Conservation (phyloP, 2,797 vertebrate genomes). For the Crocodylus rhombifer region DNA sequence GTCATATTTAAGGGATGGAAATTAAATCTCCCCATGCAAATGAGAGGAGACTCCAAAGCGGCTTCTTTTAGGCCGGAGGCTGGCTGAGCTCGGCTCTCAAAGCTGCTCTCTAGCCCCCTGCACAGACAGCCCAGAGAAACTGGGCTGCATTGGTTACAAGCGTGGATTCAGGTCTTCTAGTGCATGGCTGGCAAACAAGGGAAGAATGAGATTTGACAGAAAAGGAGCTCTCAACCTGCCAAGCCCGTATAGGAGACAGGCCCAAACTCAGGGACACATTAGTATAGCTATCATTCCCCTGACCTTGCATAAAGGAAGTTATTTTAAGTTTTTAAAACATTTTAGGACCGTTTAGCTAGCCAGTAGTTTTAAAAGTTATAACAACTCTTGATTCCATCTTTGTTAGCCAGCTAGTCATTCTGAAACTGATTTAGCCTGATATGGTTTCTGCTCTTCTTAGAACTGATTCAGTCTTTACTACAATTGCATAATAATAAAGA, state of each 20-base stretch:
- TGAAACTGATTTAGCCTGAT: neutral
- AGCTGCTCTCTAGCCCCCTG: neutral
- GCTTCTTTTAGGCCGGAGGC: conserved; percentile 73
- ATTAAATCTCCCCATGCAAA: conserved; percentile 96
- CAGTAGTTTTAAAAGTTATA: neutral
- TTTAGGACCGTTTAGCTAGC: neutral
- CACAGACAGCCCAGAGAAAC: neutral
- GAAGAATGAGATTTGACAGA: neutral
- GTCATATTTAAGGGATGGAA: conserved; percentile 98
- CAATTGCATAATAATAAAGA: neutral
- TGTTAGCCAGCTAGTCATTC: neutral
- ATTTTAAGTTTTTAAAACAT: rapidly evolving
- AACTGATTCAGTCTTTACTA: neutral
- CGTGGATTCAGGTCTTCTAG: neutral
- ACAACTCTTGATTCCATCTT: neutral
- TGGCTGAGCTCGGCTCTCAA: conserved; percentile 15
- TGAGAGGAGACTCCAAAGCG: conserved; percentile 82
- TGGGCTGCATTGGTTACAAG: neutral
- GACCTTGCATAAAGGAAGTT: neutral
- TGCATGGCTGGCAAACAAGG: neutral
- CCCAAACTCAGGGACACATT: rapidly evolving
- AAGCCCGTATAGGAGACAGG: neutral
- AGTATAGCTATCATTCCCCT: neutral
- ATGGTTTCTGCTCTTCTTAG: neutral
- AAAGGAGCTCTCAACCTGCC: neutral